phyloP scores from a whole-genome alignment of 1,140 invertebrate genomes.

The Trichonephila clavipes region DNA sequence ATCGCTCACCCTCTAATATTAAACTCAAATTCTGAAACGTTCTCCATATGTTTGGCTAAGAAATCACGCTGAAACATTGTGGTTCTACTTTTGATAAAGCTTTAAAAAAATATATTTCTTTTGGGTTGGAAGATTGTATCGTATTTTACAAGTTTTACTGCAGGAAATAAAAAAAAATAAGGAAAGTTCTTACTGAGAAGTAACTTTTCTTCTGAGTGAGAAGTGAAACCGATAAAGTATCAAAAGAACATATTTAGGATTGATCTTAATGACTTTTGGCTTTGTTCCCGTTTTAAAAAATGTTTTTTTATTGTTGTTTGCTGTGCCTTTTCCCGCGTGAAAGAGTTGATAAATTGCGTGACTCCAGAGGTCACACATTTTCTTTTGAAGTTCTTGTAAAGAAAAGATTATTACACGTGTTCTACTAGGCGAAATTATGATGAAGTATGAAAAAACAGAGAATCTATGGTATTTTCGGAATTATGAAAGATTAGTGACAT shows the following conservation, averaged over 20 bases:
- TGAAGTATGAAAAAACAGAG: neutral
- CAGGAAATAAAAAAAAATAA: neutral
- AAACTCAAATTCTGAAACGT: neutral
- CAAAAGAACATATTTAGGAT: conserved; percentile 21
- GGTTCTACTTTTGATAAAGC: neutral
- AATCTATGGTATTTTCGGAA: no score
- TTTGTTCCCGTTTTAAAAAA: conserved; percentile 1
- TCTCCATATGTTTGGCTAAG: conserved; percentile 25
- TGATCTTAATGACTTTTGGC: conserved; percentile 37
- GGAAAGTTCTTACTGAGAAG: neutral
- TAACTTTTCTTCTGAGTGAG: neutral
- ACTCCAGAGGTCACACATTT: neutral
- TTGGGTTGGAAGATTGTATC: neutral
- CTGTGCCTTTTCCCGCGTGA: neutral
- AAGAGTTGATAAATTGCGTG: conserved; percentile 7
- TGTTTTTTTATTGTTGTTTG: neutral
- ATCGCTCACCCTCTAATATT: conserved; percentile 26
- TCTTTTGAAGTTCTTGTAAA: neutral
- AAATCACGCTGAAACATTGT: conserved; percentile 2
- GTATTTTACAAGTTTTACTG: neutral
- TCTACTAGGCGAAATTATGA: neutral
- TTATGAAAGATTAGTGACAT: no score
- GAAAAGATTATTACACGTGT: neutral
- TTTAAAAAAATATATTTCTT: neutral
- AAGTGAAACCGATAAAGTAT: conserved; percentile 38